Evolutionary conservation across 2,113 vertebrate genomes (phyloP), one percentile per base, ranked within the genome.

Genomic region (Anseranas semipalmata): DNA sequence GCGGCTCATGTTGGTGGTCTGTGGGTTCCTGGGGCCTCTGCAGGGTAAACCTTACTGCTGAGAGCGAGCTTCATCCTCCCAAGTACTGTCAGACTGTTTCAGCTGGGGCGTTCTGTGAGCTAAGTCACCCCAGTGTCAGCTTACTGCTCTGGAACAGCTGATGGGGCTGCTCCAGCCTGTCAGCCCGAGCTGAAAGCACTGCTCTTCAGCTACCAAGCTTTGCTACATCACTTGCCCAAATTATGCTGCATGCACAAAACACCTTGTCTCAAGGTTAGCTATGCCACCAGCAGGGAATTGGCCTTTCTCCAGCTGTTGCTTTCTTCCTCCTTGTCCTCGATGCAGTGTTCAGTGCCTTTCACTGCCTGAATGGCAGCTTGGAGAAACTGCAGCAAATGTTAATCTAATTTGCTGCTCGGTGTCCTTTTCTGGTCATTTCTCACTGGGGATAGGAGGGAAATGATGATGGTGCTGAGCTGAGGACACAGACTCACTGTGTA

Each of bases 61-160:
- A 3, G 13, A 35, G 13, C 27, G 15, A 24, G 76, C 10, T 55
- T 11, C 25, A 10, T 5, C 5, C 18, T 53, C 39, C 48, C 8
- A 0, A 3, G n/a, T 59, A 76, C 1, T 3, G 1, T 19, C 6
- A 2, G 68, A 4, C 2, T 20, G 0, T 52, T 39, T 8, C 30
- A 85, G 41, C 14, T 0, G 0, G 19, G 4, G 32, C 46, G 21
- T 15, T 43, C 67, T 14, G 1, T 0, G 19, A 32, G 70, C 0
- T 13, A 5, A 7, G 20, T 2, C 35, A 46, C 9, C 8, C 50
- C 30, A 0, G 41, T 2, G 3, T 35, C 19, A 35, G 48, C 41
- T 13, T 11, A 3, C 3, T 1, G 43, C 3, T 0, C 56, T 4
- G 45, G 18, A 1, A 2, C 14, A 9, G 80, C 66, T 7, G 35